Percentiles rank a stretch among this genome's conserved stretches.
phyloP scores from a whole-genome alignment of 2,888 invertebrate species.

The Pristionchus japonicus region DNA sequence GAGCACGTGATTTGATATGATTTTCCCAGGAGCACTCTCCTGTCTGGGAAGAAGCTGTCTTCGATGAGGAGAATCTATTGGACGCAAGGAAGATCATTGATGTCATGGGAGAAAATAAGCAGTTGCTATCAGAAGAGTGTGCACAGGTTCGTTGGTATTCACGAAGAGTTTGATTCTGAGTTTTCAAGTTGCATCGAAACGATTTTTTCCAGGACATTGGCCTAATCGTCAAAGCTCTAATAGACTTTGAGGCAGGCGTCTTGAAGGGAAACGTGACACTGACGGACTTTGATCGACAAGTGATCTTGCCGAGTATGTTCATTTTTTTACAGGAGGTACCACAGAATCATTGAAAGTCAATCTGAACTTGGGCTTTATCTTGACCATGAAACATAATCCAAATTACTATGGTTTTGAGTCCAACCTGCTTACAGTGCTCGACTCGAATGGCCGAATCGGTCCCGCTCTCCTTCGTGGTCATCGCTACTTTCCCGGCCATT shows the following conservation, averaged over 20 bases:
- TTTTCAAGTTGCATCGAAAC: not conserved
- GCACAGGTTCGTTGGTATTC: not conserved
- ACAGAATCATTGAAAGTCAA: not conserved
- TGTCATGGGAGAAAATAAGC: not conserved
- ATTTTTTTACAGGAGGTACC: not conserved
- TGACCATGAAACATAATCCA: not conserved
- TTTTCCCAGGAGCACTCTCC: not conserved
- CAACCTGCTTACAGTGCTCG: not conserved
- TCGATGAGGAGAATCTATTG: not conserved
- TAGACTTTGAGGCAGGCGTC: not conserved
- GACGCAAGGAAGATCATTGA: not conserved
- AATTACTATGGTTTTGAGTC: no score
- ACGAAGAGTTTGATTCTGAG: no score
- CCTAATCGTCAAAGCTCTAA: not conserved
- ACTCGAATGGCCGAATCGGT: slow-evolving; percentile 1
- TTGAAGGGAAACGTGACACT: not conserved
- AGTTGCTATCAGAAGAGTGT: not conserved
- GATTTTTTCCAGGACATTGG: not conserved
- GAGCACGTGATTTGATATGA: no score
- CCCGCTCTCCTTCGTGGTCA: not conserved
- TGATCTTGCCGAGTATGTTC: not conserved
- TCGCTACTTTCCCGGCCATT: slow-evolving; percentile 17
- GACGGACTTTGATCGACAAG: slow-evolving; percentile 28
- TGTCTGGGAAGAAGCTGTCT: not conserved
- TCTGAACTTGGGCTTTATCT: not conserved